A percentile compares a stretch with the other conserved stretches of the same genome.
Conservation (phyloP, 1,140 invertebrate species). For the Dendroctonus ponderosae region DNA sequence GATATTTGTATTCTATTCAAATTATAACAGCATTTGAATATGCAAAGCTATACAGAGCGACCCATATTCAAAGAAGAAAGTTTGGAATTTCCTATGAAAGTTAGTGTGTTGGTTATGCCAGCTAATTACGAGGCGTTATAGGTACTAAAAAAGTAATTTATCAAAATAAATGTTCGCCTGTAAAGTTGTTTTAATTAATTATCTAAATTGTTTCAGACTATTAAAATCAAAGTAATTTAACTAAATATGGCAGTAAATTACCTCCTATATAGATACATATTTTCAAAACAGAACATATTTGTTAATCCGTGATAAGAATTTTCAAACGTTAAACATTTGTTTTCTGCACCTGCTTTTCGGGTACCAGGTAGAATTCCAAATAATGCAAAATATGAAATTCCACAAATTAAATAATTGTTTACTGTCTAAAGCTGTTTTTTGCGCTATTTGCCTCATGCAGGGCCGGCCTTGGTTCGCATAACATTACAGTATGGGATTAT, state of each 20-base stretch:
- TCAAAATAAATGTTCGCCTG: conserved; percentile 6
- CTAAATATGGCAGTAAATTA: conserved; percentile 9
- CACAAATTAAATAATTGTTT: too few species aligned
- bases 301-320: too few species aligned
- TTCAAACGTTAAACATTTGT: too few species aligned
- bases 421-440: too few species aligned
- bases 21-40: conserved; percentile 19
- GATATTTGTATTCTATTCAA: conserved; percentile 22
- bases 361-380: too few species aligned
- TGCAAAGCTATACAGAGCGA: conserved; percentile 20
- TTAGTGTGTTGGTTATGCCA: conserved; percentile 8
- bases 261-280: too few species aligned
- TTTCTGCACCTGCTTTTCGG: too few species aligned
- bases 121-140: conserved; percentile 7
- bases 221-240: conserved; percentile 8
- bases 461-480: too few species aligned
- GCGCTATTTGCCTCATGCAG: too few species aligned
- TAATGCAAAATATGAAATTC: too few species aligned
- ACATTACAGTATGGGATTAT: too few species aligned
- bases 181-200: conserved; percentile 10
- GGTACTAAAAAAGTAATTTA: conserved; percentile 21
- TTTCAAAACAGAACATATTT: too few species aligned
- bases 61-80: conserved; percentile 22
- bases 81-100: conserved; percentile 24
- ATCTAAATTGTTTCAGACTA: neutral